Base-by-base conservation (phyloP, 2,888 invertebrate species). In the Lepidochitona cinerea region DNA sequence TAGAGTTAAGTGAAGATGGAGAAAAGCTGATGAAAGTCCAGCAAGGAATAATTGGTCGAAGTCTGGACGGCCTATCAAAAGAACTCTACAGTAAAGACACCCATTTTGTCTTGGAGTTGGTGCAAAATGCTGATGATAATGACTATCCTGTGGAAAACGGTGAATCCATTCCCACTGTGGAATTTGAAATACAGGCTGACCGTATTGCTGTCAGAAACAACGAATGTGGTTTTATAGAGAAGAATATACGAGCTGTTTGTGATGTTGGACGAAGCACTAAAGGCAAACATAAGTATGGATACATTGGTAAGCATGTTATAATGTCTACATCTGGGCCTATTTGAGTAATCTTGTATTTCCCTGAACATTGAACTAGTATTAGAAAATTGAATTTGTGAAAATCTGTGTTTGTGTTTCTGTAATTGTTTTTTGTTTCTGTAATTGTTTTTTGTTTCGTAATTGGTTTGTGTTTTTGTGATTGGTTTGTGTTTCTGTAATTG, bases 61-160 rank as follows among this genome's bases (percentile, higher is more conserved):
- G 89, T 78, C 77, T 90, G 35, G 88, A 90, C 72, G 77, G 87
- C 33, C 72, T 88, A 36, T 88, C 88, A 2, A 84, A 83, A 65
- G 88, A 88, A 69, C 75, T 89, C 29, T 90, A 89, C 81, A 87
- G 87, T 80, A 89, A 88, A 71, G 89, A 90, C 75, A 89, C 89
- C 5, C 90, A 90, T 81, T 90, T 91, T 83, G 88, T 91, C 18
- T 82, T 90, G 49, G 91, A 91, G 80, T 80, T 91, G 69, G 84
- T 88, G 52, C 91, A 91, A 84, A 91, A 91, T 82, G 91, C 91
- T 33, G 91, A 91, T 68, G 91, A 91, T 80, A 91, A 91, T 75
- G 71, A 75, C 70, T 91, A 91, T 81, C 77, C 83, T n/a, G 80
- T 81, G 12, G 76, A 82, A 4, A 37, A 3, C 14, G 66, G 54